Conservation (phyloP, 2,113 vertebrate species). For the Pao palembangensis region DNA sequence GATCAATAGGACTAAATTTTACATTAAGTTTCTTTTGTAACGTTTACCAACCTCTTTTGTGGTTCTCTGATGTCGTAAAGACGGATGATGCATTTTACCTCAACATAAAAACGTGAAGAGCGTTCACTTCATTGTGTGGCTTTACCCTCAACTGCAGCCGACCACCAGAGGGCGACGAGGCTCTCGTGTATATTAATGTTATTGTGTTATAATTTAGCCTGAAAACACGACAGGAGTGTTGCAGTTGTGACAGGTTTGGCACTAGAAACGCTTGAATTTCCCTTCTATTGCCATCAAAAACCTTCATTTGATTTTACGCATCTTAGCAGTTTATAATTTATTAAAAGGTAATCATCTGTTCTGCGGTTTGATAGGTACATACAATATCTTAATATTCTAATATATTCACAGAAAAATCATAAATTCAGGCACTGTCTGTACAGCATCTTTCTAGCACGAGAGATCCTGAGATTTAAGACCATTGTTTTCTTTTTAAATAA, state of each 20-base stretch:
- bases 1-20: background rate
- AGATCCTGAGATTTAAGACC: constrained; percentile 82
- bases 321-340: constrained; percentile 75
- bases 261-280: constrained; percentile 33
- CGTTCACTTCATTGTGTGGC: no score
- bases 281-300: constrained; percentile 35
- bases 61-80: no score
- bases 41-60: background rate
- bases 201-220: background rate
- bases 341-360: constrained; percentile 70
- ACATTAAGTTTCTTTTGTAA: background rate
- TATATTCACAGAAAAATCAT: constrained; percentile 80
- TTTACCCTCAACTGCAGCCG: no score
- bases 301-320: constrained; percentile 57
- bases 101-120: no score
- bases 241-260: constrained; percentile 40
- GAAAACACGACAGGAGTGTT: background rate
- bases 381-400: constrained; percentile 78
- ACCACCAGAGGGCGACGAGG: no score
- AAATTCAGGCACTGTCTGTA: constrained; percentile 72
- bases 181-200: no score
- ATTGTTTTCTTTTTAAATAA: constrained; percentile 74
- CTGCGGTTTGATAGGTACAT: constrained; percentile 74
- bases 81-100: no score
- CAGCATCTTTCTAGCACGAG: constrained; percentile 69